A percentile compares a stretch with the other conserved stretches of the same genome.
These are phyloP conservation scores for Maniola hyperantus DNA, from an alignment of 2,888 invertebrate genomes.

Conservation along the genomic window DNA sequence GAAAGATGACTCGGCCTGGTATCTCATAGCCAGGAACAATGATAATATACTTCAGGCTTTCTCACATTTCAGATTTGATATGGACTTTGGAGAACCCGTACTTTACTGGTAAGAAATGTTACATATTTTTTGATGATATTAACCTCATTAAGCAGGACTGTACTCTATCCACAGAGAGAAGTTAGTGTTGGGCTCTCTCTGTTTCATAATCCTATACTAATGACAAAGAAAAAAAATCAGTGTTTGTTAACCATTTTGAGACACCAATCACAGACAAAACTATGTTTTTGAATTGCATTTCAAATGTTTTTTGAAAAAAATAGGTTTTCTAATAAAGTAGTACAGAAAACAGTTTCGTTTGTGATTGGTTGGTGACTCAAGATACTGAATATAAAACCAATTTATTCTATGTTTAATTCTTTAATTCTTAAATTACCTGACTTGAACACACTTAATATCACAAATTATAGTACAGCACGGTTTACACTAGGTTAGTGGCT, in stretches of 20 bases:
- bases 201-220: too few relatives aligned
- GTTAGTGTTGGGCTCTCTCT: too few relatives aligned
- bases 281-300: too few relatives aligned
- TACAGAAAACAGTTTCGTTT: too few relatives aligned
- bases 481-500: neutral
- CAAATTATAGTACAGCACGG: constrained; percentile 11
- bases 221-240: too few relatives aligned
- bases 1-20: constrained; percentile 88
- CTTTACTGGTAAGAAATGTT: constrained; percentile 86
- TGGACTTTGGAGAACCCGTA: constrained; percentile 89
- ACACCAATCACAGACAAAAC: too few relatives aligned
- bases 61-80: constrained; percentile 92
- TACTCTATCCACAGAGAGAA: too few relatives aligned
- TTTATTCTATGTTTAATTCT: neutral
- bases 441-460: constrained; percentile 23
- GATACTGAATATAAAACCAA: too few relatives aligned
- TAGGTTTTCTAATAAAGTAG: too few relatives aligned
- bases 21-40: constrained; percentile 84
- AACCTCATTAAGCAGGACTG: neutral
- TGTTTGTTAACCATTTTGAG: too few relatives aligned
- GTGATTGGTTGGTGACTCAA: too few relatives aligned
- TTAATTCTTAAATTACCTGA: constrained; percentile 23
- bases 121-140: neutral
- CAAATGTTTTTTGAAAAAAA: too few relatives aligned
- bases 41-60: constrained; percentile 84